phyloP scores from a whole-genome alignment of 2,888 invertebrate species.

The Coleophora deauratella region DNA sequence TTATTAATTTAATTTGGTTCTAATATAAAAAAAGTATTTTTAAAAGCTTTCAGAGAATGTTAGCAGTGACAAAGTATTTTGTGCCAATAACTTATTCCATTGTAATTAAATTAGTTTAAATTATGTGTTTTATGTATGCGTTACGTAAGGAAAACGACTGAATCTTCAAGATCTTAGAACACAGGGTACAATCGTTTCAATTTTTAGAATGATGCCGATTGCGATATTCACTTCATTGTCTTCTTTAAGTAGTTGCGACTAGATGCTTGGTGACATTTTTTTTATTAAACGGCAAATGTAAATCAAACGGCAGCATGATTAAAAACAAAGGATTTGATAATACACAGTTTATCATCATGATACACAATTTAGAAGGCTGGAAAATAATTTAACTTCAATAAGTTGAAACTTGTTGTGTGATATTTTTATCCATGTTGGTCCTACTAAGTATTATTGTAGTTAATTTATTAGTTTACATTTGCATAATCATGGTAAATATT shows the following conservation, averaged over 20 bases:
- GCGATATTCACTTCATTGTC: neutral
- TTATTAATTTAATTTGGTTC: constrained; percentile 1
- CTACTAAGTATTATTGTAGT: constrained; percentile 17
- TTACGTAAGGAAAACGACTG: constrained; percentile 1
- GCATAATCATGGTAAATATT: constrained; percentile 10
- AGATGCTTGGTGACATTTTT: neutral
- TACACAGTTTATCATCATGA: too few relatives aligned
- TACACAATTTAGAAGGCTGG: too few relatives aligned
- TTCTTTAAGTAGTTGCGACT: neutral
- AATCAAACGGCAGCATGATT: too few relatives aligned
- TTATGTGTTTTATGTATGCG: constrained; percentile 4
- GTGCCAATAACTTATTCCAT: constrained; percentile 9
- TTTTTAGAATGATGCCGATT: constrained; percentile 3
- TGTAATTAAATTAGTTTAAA: constrained; percentile 1
- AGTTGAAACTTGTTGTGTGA: constrained; percentile 15
- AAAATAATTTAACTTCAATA: too few relatives aligned
- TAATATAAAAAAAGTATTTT: too few relatives aligned
- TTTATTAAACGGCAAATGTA: too few relatives aligned
- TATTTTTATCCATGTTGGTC: constrained; percentile 11
- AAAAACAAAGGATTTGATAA: too few relatives aligned
- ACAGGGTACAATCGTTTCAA: constrained; percentile 3
- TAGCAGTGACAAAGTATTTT: constrained; percentile 8
- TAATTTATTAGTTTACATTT: constrained; percentile 14
- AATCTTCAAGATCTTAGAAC: constrained; percentile 1
- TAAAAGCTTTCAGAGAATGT: neutral